Evolutionary conservation across 2,797 vertebrate species (phyloP).

Genomic region (Aeoliscus strigatus): DNA sequence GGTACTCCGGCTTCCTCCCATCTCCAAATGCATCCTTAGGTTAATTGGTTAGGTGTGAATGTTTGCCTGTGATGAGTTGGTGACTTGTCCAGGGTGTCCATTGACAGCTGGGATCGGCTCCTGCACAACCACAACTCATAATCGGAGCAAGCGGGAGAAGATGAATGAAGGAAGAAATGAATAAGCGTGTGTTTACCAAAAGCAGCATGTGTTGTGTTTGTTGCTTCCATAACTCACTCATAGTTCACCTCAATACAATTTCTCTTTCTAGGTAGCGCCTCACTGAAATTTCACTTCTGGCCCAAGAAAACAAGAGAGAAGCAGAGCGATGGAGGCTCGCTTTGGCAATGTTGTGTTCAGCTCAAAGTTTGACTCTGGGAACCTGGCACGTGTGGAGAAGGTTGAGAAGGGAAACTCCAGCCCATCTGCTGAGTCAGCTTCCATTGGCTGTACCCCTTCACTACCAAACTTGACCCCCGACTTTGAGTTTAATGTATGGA

Average conservation of each 20-base stretch:
- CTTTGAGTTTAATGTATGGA: constrained; percentile 94
- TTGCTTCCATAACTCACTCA: too few species aligned
- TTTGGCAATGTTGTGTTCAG: constrained; percentile 91
- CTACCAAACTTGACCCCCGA: constrained; percentile 67
- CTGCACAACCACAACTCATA: too few species aligned
- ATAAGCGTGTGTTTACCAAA: too few species aligned
- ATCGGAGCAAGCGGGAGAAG: too few species aligned
- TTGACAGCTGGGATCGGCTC: too few species aligned
- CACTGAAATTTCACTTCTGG: constrained; percentile 8
- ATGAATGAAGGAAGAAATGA: too few species aligned
- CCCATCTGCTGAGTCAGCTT: constrained; percentile 54
- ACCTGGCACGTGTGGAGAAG: constrained; percentile 87
- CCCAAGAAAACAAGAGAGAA: constrained; percentile 17
- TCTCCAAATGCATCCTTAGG: too few species aligned
- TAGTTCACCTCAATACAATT: not conserved
- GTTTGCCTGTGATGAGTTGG: too few species aligned
- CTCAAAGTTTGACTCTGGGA: constrained; percentile 94
- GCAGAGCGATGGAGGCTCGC: constrained; percentile 81
- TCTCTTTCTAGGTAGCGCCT: constrained; percentile 18
- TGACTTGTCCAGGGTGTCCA: too few species aligned
- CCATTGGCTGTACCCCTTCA: constrained; percentile 35
- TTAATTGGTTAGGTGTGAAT: too few species aligned
- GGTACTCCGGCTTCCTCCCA: too few species aligned
- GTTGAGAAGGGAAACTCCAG: constrained; percentile 71
- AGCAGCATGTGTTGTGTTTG: too few species aligned